Conservation (phyloP, 2,888 invertebrate species). For the Drosophila subsilvestris region DNA sequence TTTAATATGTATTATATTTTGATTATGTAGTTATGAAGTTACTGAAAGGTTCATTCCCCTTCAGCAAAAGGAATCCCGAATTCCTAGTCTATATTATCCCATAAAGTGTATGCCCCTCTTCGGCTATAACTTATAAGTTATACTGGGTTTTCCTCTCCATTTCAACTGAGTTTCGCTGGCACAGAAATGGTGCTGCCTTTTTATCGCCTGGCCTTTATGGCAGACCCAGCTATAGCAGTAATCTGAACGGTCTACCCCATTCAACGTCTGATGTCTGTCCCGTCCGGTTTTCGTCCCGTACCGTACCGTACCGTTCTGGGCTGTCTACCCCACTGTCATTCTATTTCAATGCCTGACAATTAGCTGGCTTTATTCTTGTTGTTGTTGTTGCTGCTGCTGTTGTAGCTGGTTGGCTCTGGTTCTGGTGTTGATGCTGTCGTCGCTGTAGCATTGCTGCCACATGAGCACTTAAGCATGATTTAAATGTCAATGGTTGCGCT, state of each 20-base stretch:
- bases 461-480: slow-evolving; percentile 81
- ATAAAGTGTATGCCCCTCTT: neutral
- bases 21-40: too few species aligned
- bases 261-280: slow-evolving; percentile 1
- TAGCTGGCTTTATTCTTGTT: slow-evolving; percentile 47
- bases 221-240: slow-evolving; percentile 6
- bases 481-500: slow-evolving; percentile 81
- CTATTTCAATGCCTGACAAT: slow-evolving; percentile 73
- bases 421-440: slow-evolving; percentile 39
- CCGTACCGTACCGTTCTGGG: slow-evolving; percentile 8
- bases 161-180: slow-evolving; percentile 5
- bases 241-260: slow-evolving; percentile 13
- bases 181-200: slow-evolving; percentile 41
- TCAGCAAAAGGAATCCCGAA: too few species aligned
- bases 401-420: slow-evolving; percentile 22
- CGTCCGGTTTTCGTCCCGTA: slow-evolving; percentile 14
- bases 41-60: too few species aligned
- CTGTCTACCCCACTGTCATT: slow-evolving; percentile 44
- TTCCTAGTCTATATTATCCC: neutral
- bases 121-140: neutral
- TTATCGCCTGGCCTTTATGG: slow-evolving; percentile 35
- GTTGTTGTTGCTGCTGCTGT: slow-evolving; percentile 35
- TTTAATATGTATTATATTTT: neutral
- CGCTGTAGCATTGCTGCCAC: slow-evolving; percentile 69
- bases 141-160: slow-evolving; percentile 18